Evolutionary conservation across 2,888 invertebrate species (phyloP).

Genomic region (Noctua pronuba): DNA sequence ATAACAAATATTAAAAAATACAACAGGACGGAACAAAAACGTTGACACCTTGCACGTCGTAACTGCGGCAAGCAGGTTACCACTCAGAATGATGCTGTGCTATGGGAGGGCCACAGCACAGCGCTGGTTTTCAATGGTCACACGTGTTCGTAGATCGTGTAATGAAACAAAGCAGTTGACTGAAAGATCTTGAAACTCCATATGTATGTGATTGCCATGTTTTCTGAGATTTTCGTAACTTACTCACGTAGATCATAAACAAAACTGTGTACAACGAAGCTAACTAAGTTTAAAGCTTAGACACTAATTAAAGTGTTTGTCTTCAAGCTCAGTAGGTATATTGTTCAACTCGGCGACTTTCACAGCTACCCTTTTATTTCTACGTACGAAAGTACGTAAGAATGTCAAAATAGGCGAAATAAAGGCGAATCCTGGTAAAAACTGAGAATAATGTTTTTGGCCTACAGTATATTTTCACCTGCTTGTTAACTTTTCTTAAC

Average conservation of each 20-base stretch:
- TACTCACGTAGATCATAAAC: constrained; percentile 28
- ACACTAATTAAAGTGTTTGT: constrained; percentile 19
- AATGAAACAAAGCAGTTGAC: not conserved
- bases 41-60: too few relatives aligned
- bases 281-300: constrained; percentile 12
- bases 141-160: not conserved
- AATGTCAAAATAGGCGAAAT: not conserved
- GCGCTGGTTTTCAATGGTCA: too few relatives aligned
- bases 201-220: constrained; percentile 28
- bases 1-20: too few relatives aligned
- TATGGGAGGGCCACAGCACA: too few relatives aligned
- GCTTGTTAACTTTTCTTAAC: too few relatives aligned
- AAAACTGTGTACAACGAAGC: constrained; percentile 12
- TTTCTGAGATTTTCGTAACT: constrained; percentile 29
- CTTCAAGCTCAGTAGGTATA: not conserved
- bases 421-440: not conserved
- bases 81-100: too few relatives aligned
- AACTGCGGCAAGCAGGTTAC: too few relatives aligned
- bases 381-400: not conserved
- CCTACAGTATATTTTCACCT: too few relatives aligned
- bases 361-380: not conserved
- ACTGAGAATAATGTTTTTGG: not conserved
- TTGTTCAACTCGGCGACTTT: not conserved
- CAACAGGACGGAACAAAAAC: too few relatives aligned
- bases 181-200: constrained; percentile 35